Evolutionary conservation across 2,113 vertebrate species (phyloP), one percentile per base, ranked within the genome.

Genomic region (Cervus canadensis): DNA sequence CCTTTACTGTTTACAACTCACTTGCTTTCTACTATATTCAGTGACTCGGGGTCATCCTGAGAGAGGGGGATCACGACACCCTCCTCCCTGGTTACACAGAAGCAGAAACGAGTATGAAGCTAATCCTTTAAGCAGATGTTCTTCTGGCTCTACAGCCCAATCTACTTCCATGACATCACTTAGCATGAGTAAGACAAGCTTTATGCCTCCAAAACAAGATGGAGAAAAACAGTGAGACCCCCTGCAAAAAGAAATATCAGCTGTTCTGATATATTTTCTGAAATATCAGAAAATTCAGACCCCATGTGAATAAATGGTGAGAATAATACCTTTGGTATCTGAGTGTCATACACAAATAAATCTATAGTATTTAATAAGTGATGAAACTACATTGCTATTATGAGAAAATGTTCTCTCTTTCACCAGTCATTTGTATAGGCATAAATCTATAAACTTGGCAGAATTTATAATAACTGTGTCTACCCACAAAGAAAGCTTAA

Each of bases 401-500:
- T 76, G 60, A 97, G 56, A 97, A 94, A 95, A 85, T 79, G 5
- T 78, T 83, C 30, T 95, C 6, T 54, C n/a, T 82, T 89, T 94
- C 81, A 96, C 84, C 57, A 87, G 50, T 94, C 83, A 81, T 79
- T 91, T 89, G 33, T 83, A 2, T 84, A 87, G 59, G 43, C 40
- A 92, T 87, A 92, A 85, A 85, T 92, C 87, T 56, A 94, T 64
- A 87, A 14, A 76, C 85, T 84, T 86, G 64, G 43, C 48, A 88
- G 48, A 78, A 94, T 92, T 78, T 5, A 33, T 94, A 92, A 88
- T 79, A 48, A 67, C 50, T 94, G 40, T 36, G n/a, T 60, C 48
- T 85, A 76, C 15, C 30, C 25, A 67, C 48, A 40, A 88, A 43
- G 60, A 95, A 94, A 50, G 19, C 2, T 88, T 76, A 92, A 52